Percentiles rank a stretch among this genome's conserved stretches.
phyloP scores from a whole-genome alignment of 2,888 invertebrate species.

The Neoitamus cyanurus region DNA sequence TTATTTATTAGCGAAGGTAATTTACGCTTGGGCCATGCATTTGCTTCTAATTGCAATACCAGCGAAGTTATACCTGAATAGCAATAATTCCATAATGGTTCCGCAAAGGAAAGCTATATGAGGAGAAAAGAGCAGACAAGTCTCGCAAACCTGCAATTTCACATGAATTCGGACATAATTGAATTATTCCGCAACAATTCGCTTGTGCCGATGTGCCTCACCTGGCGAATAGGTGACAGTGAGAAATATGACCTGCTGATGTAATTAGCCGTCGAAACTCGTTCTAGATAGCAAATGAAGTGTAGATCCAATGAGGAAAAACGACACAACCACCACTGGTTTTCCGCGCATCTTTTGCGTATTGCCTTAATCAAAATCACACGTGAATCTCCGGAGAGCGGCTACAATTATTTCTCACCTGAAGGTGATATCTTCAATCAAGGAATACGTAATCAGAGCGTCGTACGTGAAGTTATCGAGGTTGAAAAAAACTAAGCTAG shows the following conservation, averaged over 20 bases:
- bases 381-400: background rate
- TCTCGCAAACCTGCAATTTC: background rate
- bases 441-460: background rate
- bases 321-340: background rate
- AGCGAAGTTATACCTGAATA: too few species aligned
- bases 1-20: too few species aligned
- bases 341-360: background rate
- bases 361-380: background rate
- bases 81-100: background rate
- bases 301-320: background rate
- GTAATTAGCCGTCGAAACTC: background rate
- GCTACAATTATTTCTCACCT: background rate
- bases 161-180: background rate
- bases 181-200: background rate
- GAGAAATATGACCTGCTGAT: background rate
- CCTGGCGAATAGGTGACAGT: background rate
- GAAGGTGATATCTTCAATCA: conserved; percentile 5
- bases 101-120: background rate
- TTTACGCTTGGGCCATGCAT: too few species aligned
- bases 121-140: background rate
- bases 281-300: conserved; percentile 1
- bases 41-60: too few species aligned
- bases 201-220: background rate
- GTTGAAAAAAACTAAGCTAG: background rate
- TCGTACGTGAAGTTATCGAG: background rate